A percentile compares a stretch with the other conserved stretches of the same genome.
phyloP scores from a whole-genome alignment of 2,113 vertebrate species.

The Nanorana parkeri region DNA sequence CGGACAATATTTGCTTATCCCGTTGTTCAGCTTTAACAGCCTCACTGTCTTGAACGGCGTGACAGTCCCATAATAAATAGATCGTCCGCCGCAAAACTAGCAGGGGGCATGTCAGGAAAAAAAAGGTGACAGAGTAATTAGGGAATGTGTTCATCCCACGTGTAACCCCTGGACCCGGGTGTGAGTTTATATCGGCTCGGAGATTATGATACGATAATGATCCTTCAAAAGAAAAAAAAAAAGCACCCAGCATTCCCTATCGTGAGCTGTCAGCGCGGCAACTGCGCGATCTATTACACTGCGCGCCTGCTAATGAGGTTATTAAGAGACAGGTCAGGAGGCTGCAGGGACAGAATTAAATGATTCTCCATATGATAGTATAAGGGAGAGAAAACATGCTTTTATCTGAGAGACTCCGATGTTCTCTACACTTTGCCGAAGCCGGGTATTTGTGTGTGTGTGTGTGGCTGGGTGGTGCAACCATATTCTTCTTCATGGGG shows the following conservation, averaged over 20 bases:
- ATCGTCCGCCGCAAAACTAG: slow-evolving; percentile 13
- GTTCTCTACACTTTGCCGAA: too few relatives aligned
- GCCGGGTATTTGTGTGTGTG: too few relatives aligned
- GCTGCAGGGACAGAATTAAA: neutral
- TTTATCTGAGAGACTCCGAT: neutral
- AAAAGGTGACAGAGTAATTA: slow-evolving; percentile 25
- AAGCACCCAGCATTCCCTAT: neutral
- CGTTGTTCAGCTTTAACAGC: too few relatives aligned
- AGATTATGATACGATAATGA: slow-evolving; percentile 46
- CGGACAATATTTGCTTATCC: too few relatives aligned
- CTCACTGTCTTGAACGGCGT: neutral
- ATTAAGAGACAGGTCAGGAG: slow-evolving; percentile 10
- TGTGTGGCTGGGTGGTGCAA: too few relatives aligned
- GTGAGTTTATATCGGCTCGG: slow-evolving; percentile 5
- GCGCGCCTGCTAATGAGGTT: slow-evolving; percentile 33
- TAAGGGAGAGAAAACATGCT: neutral
- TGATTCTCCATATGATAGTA: neutral
- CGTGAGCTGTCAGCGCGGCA: slow-evolving; percentile 23
- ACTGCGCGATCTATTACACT: slow-evolving; percentile 13
- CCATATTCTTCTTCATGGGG: too few relatives aligned
- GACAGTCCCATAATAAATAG: neutral
- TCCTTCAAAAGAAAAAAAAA: slow-evolving; percentile 13
- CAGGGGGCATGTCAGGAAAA: neutral
- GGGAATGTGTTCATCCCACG: neutral
- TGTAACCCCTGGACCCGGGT: neutral